Evolutionary conservation across 2,113 vertebrate species (phyloP), one percentile per base, ranked within the genome.

Genomic region (Orcinus orca): DNA sequence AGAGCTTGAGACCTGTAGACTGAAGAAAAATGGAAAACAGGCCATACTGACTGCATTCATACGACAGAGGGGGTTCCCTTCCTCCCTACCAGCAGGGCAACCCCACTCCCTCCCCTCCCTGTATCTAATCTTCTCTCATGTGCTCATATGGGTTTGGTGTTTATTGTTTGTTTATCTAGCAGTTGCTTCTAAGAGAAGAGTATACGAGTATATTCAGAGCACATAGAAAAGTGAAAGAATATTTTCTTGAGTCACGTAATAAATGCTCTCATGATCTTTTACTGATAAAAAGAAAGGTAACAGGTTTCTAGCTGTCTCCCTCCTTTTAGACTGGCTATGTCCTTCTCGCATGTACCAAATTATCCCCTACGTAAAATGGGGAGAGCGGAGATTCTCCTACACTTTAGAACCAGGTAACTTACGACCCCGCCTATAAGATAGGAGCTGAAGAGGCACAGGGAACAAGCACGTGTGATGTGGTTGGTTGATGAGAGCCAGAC

Each of bases 71-170:
- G n/a, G 17, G 0, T 8, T 18, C 9, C 26, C 7, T 67, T n/a
- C 13, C 41, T n/a, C 1, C 50, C 6, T 1, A 1, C 3, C 7
- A 1, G 26, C 15, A 0, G 25, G 23, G 25, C 36, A 33, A 23
- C 60, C 33, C 2, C 14, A 0, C 10, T 47, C 3, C 0, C n/a
- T 47, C 20, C 25, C 29, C 65, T 31, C 6, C n/a, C 0, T 0
- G 1, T 0, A 1, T 11, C 4, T 3, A 18, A 1, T 6, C 14
- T 23, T 36, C 26, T 14, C 58, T 8, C 3, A 18, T 1, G 33
- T 20, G 6, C 31, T 41, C 15, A 1, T 5, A 3, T 1, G 2
- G 68, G 36, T 8, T 12, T 10, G 9, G 20, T 13, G 15, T 0
- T 29, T 71, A 7, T 67, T 0, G 9, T 47, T 92, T 12, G 6